These are phyloP conservation scores for Nasonovia ribisnigri DNA, from an alignment of 2,888 invertebrate genomes.

Conservation along the genomic window DNA sequence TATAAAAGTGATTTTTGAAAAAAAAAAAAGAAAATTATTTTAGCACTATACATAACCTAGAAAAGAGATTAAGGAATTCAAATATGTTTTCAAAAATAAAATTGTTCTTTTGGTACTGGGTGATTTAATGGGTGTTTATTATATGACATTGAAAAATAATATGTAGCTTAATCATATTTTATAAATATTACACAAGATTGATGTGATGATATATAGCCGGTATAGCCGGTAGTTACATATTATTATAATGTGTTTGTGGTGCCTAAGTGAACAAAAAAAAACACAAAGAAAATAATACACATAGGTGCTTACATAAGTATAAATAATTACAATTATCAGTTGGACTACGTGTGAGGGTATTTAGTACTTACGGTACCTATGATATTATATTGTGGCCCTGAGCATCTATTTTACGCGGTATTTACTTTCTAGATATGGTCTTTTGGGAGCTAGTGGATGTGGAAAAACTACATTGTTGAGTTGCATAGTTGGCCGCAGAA, in stretches of 20 bases:
- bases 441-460: constrained; percentile 91
- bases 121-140: too few species aligned
- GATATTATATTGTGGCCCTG: background rate
- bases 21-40: too few species aligned
- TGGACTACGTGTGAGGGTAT: background rate
- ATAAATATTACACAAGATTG: background rate
- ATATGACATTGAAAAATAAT: background rate
- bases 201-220: background rate
- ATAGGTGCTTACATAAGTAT: background rate
- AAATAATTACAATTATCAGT: background rate
- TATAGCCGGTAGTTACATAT: background rate
- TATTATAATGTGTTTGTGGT: background rate
- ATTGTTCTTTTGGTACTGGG: too few species aligned
- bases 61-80: too few species aligned
- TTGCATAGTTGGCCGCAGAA: constrained; percentile 86
- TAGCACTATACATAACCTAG: too few species aligned
- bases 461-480: constrained; percentile 90
- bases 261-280: background rate
- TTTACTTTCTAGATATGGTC: constrained; percentile 78
- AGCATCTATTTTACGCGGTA: background rate
- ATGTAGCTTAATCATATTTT: background rate
- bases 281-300: background rate
- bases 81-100: too few species aligned
- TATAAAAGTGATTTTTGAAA: too few species aligned
- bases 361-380: background rate